Conservation (phyloP, 2,888 invertebrate species). For the Melieria crassipennis region DNA sequence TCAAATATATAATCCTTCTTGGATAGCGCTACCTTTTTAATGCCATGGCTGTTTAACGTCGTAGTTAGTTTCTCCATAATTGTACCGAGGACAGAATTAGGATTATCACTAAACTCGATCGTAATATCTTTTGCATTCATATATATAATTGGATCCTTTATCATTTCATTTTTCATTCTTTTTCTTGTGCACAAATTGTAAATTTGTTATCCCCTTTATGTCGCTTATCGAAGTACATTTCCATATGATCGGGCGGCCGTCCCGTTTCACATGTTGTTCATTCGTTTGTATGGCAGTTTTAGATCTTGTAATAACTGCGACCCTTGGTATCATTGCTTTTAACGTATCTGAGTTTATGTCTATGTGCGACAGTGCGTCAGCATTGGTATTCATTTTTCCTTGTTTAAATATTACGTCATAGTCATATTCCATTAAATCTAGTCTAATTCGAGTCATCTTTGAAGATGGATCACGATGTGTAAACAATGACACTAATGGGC, state of each 20-base stretch:
- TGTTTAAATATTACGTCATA: slow-evolving; percentile 19
- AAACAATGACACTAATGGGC: neutral
- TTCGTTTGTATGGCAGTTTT: slow-evolving; percentile 1
- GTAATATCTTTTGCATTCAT: no score
- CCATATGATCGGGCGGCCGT: slow-evolving; percentile 9
- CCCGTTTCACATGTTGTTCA: slow-evolving; percentile 14
- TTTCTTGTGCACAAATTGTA: no score
- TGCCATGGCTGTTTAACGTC: neutral
- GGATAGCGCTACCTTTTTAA: slow-evolving; percentile 9
- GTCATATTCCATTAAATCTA: slow-evolving; percentile 24
- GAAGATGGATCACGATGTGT: neutral
- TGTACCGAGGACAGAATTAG: neutral
- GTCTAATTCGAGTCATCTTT: slow-evolving; percentile 21
- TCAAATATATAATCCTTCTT: slow-evolving; percentile 10
- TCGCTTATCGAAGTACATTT: slow-evolving; percentile 4
- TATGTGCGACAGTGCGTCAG: slow-evolving; percentile 17
- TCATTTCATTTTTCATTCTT: no score
- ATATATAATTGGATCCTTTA: no score
- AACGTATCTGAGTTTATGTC: neutral
- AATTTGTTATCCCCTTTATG: slow-evolving; percentile 12
- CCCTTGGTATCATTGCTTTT: neutral
- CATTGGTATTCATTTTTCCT: slow-evolving; percentile 20
- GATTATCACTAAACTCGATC: no score
- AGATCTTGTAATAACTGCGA: slow-evolving; percentile 17
- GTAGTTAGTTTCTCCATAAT: slow-evolving; percentile 10